Evolutionary conservation across 2,888 invertebrate species (phyloP).

Genomic region (Panzeria rudis): DNA sequence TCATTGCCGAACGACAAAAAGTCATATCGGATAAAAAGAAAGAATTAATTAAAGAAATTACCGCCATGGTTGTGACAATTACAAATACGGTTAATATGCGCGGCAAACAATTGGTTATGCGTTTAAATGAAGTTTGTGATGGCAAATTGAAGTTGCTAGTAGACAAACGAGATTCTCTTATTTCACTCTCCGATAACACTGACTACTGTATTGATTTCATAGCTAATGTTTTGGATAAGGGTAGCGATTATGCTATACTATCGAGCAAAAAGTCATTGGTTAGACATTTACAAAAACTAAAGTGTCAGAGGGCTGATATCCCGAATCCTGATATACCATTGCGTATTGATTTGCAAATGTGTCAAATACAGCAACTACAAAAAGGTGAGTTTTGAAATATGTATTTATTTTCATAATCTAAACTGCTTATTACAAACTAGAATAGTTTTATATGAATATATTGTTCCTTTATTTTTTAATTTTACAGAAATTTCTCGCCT

Average conservation of each 20-base stretch:
- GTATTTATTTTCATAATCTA: constrained; percentile 58
- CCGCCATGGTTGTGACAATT: constrained; percentile 92
- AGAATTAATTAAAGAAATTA: constrained; percentile 93
- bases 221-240: constrained; percentile 90
- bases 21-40: constrained; percentile 94
- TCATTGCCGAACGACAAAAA: constrained; percentile 92
- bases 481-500: constrained; percentile 89
- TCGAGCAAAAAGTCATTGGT: constrained; percentile 91
- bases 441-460: no score
- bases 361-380: constrained; percentile 91
- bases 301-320: constrained; percentile 92
- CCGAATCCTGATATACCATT: constrained; percentile 95
- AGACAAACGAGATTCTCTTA: constrained; percentile 93
- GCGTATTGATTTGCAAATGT: constrained; percentile 90
- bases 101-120: constrained; percentile 92
- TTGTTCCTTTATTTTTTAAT: background rate
- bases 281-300: constrained; percentile 91
- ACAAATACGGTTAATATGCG: constrained; percentile 92
- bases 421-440: no score
- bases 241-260: constrained; percentile 92
- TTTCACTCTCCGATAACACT: constrained; percentile 92
- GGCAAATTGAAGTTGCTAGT: constrained; percentile 91
- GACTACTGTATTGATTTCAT: constrained; percentile 95
- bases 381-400: constrained; percentile 85
- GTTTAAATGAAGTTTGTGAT: constrained; percentile 91